phyloP scores from a whole-genome alignment of 1,140 invertebrate genomes.

The Drosophila equinoxialis region DNA sequence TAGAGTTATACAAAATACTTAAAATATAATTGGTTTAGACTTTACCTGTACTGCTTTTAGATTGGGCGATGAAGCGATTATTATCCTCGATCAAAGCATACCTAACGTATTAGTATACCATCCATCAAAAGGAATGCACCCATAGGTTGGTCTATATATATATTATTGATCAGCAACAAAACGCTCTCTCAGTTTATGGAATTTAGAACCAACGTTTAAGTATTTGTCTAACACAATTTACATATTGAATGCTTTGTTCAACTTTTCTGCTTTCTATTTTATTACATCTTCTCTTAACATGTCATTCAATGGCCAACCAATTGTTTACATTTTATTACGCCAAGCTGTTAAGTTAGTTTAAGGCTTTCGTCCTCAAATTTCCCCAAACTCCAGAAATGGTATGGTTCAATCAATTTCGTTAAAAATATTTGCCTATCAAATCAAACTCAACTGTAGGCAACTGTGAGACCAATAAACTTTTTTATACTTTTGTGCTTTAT shows the following conservation, averaged over 20 bases:
- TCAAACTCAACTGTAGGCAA: slow-evolving; percentile 16
- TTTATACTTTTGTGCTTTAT: neutral
- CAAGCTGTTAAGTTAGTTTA: slow-evolving; percentile 8
- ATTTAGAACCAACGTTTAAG: neutral
- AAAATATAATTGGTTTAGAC: no score
- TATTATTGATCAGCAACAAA: no score
- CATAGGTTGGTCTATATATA: no score
- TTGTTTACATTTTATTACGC: neutral
- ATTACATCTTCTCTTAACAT: neutral
- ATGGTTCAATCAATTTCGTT: slow-evolving; percentile 23
- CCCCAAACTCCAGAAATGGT: neutral
- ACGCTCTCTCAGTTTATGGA: neutral
- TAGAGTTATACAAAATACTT: no score
- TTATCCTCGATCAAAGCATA: no score
- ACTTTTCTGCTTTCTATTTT: neutral
- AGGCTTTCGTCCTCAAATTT: neutral
- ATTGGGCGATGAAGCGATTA: no score
- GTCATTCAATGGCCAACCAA: slow-evolving; percentile 23
- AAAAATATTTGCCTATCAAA: slow-evolving; percentile 32
- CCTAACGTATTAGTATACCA: no score
- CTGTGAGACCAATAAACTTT: slow-evolving; percentile 34
- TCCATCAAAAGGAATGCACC: no score
- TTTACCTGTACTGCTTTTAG: no score
- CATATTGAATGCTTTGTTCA: neutral
- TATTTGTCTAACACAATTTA: neutral